These are phyloP conservation scores for Paramuricea clavata DNA, from an alignment of 92 coral and sea anemone species.

Conservation along the genomic window DNA sequence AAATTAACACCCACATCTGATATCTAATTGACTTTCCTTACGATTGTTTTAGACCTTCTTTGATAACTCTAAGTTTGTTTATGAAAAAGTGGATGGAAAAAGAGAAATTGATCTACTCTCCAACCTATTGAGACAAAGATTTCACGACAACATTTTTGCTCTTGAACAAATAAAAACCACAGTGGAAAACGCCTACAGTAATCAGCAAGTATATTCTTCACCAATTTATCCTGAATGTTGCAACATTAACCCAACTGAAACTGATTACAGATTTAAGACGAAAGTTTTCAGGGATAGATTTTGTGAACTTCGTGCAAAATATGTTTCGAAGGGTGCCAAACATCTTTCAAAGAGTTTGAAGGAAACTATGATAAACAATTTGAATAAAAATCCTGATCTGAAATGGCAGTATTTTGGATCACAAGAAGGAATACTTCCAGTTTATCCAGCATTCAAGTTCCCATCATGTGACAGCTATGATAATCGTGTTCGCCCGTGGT, in stretches of 20 bases:
- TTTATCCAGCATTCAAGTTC: conserved; percentile 59
- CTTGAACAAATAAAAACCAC: conserved; percentile 58
- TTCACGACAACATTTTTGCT: conserved; percentile 55
- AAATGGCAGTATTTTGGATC: conserved; percentile 97
- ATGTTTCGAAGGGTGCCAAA: conserved; percentile 35
- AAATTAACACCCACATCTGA: no score
- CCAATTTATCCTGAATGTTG: conserved; percentile 59
- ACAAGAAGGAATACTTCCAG: conserved; percentile 64
- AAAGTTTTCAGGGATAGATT: conserved; percentile 37
- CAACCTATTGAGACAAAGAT: conserved; percentile 51
- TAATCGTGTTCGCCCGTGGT: conserved; percentile 88
- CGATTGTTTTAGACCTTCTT: conserved; percentile 36
- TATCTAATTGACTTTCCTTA: no score
- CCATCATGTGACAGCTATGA: conserved; percentile 68
- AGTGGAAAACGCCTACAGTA: conserved; percentile 63
- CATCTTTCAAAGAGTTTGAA: conserved; percentile 35
- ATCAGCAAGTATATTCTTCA: not conserved
- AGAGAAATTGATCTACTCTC: conserved; percentile 26
- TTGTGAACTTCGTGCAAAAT: conserved; percentile 57
- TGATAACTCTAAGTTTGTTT: conserved; percentile 56
- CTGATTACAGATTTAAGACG: conserved; percentile 53
- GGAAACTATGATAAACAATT: conserved; percentile 59
- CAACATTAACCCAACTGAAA: conserved; percentile 22
- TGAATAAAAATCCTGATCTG: conserved; percentile 46
- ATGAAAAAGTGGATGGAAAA: conserved; percentile 36